Conservation (phyloP, 2,888 invertebrate species). For the Timema podura region DNA sequence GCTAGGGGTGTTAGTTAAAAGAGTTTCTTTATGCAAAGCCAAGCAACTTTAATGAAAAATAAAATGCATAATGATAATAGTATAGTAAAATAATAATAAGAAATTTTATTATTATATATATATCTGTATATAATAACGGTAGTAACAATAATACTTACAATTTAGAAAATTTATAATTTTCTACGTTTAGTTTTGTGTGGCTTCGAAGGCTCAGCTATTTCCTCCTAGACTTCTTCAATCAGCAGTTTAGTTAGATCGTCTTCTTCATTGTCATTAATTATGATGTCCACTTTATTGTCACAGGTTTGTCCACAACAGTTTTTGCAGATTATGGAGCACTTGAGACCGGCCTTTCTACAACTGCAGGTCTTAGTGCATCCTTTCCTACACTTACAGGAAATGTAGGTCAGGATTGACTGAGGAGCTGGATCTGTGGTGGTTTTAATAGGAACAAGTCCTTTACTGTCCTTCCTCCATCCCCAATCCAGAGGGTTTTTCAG, state of each 20-base stretch:
- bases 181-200: background rate
- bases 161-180: slow-evolving; percentile 2
- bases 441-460: background rate
- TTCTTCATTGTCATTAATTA: background rate
- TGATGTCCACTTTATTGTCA: background rate
- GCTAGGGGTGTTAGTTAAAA: too few relatives aligned
- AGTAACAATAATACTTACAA: background rate
- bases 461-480: background rate
- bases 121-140: background rate
- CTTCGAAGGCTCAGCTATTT: background rate
- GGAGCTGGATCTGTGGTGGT: background rate
- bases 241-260: background rate
- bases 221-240: background rate
- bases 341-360: background rate
- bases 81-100: too few relatives aligned
- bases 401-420: background rate
- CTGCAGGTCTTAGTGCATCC: background rate
- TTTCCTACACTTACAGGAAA: background rate
- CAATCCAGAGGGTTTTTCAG: background rate
- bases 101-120: background rate
- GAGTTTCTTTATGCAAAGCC: background rate
- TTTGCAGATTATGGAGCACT: background rate
- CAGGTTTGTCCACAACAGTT: slow-evolving; percentile 1
- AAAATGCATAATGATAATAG: too few relatives aligned
- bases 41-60: background rate